Evolutionary conservation across 2,888 invertebrate species (phyloP).

Genomic region (Holacanthella duospinosa): DNA sequence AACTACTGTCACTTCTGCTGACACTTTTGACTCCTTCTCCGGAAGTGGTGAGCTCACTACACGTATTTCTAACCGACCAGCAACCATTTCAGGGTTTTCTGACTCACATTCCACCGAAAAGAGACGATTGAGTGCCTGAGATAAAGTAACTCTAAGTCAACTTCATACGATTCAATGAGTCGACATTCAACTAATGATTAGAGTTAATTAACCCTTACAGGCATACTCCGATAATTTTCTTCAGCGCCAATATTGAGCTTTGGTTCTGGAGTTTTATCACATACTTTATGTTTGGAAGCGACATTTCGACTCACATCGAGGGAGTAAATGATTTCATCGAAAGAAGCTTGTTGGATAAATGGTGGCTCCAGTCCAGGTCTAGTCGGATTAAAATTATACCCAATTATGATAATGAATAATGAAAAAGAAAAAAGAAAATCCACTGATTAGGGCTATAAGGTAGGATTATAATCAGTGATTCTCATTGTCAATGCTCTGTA

Average conservation of each 20-base stretch:
- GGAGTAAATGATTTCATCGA: slow-evolving; percentile 67
- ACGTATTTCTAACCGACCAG: slow-evolving; percentile 70
- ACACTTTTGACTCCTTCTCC: background rate
- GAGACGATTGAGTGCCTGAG: slow-evolving; percentile 19
- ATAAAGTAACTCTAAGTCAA: background rate
- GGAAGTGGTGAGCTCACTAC: slow-evolving; percentile 29
- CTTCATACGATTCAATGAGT: no score
- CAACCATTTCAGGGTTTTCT: slow-evolving; percentile 45
- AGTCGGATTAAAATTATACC: slow-evolving; percentile 40
- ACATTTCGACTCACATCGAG: slow-evolving; percentile 75
- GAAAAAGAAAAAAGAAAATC: background rate
- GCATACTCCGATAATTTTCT: slow-evolving; percentile 36
- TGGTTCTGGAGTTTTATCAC: slow-evolving; percentile 35
- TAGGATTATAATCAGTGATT: no score
- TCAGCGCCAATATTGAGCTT: slow-evolving; percentile 29
- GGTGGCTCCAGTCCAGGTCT: slow-evolving; percentile 63
- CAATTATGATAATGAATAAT: background rate
- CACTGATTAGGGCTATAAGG: no score
- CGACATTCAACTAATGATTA: background rate
- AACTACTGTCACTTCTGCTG: background rate
- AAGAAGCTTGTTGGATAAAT: slow-evolving; percentile 70
- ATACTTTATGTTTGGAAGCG: slow-evolving; percentile 49
- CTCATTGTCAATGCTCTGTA: no score
- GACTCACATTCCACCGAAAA: slow-evolving; percentile 16
- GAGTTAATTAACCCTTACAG: slow-evolving; percentile 26